A percentile compares a stretch with the other conserved stretches of the same genome.
phyloP scores from a whole-genome alignment of 1,140 invertebrate species.

The Mamestra configurata region DNA sequence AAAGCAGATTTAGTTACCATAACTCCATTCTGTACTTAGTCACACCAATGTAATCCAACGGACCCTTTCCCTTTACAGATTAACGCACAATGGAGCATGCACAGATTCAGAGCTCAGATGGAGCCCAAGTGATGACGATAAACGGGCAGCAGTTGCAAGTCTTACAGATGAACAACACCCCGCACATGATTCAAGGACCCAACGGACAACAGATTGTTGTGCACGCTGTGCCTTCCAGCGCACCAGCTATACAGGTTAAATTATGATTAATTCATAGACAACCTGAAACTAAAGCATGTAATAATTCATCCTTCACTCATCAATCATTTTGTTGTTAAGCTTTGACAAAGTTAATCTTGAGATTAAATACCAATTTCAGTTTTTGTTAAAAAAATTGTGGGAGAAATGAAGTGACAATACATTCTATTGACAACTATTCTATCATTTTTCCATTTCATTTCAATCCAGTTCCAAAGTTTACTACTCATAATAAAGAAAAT shows the following conservation, averaged over 20 bases:
- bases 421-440: too few relatives aligned
- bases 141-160: constrained; percentile 86
- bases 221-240: constrained; percentile 77
- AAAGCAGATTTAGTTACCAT: too few relatives aligned
- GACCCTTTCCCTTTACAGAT: constrained; percentile 52
- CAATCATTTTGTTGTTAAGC: neutral
- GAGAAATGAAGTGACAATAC: too few relatives aligned
- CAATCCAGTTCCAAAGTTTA: too few relatives aligned
- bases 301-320: neutral
- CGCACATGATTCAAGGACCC: constrained; percentile 84
- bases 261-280: neutral
- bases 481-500: too few relatives aligned
- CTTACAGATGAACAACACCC: constrained; percentile 82
- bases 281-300: neutral
- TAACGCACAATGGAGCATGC: constrained; percentile 79
- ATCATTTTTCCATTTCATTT: too few relatives aligned
- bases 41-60: too few relatives aligned
- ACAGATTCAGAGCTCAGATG: constrained; percentile 80
- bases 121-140: constrained; percentile 81
- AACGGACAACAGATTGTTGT: constrained; percentile 86
- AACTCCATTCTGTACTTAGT: too few relatives aligned
- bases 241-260: constrained; percentile 80
- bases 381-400: too few relatives aligned
- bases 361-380: too few relatives aligned
- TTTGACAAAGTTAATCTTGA: too few relatives aligned